A percentile compares a stretch with the other conserved stretches of the same genome.
These are phyloP conservation scores for Strongylocentrotus purpuratus DNA, from an alignment of 35 echinoderm and acorn worm species.

Conservation along the genomic window DNA sequence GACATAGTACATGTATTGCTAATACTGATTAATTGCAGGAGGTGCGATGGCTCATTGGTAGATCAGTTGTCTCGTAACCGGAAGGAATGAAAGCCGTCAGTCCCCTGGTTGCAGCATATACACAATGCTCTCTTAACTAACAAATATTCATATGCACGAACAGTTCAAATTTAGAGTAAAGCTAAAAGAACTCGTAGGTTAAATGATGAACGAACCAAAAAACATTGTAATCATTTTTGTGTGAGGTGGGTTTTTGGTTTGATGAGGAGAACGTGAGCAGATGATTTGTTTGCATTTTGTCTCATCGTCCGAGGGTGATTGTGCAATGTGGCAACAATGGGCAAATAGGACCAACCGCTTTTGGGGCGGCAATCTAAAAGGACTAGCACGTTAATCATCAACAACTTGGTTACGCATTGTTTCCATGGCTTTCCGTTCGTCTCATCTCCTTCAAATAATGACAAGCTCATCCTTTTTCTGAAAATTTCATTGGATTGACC, in stretches of 20 bases:
- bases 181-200: no score
- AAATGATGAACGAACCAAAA: no score
- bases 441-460: background rate
- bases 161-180: no score
- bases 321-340: background rate
- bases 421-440: background rate
- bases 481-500: background rate
- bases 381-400: background rate
- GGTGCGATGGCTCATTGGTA: no score
- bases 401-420: conserved; percentile 11
- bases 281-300: background rate
- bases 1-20: no score
- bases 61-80: no score
- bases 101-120: no score
- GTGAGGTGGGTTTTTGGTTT: background rate
- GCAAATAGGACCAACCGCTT: background rate
- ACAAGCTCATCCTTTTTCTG: background rate
- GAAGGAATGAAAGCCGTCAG: no score
- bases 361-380: background rate
- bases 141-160: no score
- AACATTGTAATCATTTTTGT: no score
- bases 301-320: background rate
- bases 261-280: background rate
- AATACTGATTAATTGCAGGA: no score
- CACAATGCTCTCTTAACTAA: no score